These are phyloP conservation scores for Mellivora capensis DNA, from an alignment of 2,113 vertebrate genomes.

Conservation along the genomic window DNA sequence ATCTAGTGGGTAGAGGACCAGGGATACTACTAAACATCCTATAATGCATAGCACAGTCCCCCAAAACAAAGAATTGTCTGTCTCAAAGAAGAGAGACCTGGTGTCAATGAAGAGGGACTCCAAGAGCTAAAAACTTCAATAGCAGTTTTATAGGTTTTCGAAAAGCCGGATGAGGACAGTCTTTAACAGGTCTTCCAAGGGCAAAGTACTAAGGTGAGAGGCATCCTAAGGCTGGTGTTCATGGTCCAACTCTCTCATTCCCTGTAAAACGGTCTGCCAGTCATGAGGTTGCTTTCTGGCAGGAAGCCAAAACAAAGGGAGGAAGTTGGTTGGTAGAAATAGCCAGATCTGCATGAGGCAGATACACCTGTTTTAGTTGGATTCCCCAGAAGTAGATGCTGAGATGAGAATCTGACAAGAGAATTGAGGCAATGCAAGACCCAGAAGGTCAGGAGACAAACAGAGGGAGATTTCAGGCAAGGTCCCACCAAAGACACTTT, in stretches of 20 bases:
- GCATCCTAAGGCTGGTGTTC: neutral
- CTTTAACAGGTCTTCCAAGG: neutral
- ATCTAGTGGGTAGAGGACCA: neutral
- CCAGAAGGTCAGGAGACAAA: neutral
- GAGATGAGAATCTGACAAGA: neutral
- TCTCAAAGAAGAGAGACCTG: neutral
- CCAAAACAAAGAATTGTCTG: neutral
- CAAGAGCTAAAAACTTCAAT: neutral
- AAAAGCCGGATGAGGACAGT: neutral
- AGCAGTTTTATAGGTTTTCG: neutral
- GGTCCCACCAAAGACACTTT: neutral
- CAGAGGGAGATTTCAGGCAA: neutral
- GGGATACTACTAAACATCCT: neutral
- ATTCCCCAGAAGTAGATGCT: neutral
- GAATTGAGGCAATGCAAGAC: neutral
- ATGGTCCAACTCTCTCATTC: neutral
- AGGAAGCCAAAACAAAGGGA: neutral
- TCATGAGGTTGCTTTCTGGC: neutral
- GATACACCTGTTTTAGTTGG: neutral
- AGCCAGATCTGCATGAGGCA: neutral
- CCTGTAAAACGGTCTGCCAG: neutral
- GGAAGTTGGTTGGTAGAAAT: too few species aligned
- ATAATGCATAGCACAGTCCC: too few species aligned
- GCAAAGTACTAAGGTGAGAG: neutral
- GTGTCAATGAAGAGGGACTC: neutral